Evolutionary conservation across 2,888 invertebrate genomes (phyloP).

Genomic region (Mesodorylaimus sp.): DNA sequence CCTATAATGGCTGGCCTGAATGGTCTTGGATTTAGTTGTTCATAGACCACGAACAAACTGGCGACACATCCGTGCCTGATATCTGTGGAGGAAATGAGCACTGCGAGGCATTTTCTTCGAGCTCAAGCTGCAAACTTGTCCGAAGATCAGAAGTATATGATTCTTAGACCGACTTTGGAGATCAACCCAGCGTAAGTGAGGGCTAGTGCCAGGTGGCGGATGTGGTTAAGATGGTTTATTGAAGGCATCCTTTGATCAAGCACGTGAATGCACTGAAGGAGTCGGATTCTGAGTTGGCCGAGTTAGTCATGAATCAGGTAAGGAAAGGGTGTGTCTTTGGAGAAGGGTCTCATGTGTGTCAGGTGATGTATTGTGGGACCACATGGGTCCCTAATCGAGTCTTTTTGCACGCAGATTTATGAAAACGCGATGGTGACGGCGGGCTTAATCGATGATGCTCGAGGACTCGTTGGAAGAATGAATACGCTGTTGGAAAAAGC

Average conservation of each 20-base stretch:
- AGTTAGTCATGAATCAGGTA: conserved; percentile 64
- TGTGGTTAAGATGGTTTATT: background rate
- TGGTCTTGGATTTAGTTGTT: conserved; percentile 10
- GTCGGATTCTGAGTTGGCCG: conserved; percentile 62
- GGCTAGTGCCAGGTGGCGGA: conserved; percentile 20
- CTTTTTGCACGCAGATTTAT: conserved; percentile 48
- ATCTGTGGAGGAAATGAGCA: conserved; percentile 88
- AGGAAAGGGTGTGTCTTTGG: conserved; percentile 10
- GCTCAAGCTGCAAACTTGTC: conserved; percentile 52
- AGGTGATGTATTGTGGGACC: background rate
- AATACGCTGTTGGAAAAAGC: conserved; percentile 51
- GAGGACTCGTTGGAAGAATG: conserved; percentile 60
- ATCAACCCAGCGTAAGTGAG: conserved; percentile 63
- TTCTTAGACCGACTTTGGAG: conserved; percentile 76
- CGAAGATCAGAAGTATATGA: conserved; percentile 63
- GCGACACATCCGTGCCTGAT: conserved; percentile 81
- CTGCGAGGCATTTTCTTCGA: conserved; percentile 77
- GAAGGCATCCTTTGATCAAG: conserved; percentile 66
- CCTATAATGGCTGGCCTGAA: background rate
- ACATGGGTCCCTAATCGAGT: background rate
- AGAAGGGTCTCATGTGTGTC: background rate
- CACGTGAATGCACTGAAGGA: conserved; percentile 56
- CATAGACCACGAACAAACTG: conserved; percentile 53
- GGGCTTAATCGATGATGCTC: conserved; percentile 74
- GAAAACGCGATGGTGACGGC: conserved; percentile 86